Conservation (phyloP, 2,113 vertebrate genomes). For the Centropristis striata region DNA sequence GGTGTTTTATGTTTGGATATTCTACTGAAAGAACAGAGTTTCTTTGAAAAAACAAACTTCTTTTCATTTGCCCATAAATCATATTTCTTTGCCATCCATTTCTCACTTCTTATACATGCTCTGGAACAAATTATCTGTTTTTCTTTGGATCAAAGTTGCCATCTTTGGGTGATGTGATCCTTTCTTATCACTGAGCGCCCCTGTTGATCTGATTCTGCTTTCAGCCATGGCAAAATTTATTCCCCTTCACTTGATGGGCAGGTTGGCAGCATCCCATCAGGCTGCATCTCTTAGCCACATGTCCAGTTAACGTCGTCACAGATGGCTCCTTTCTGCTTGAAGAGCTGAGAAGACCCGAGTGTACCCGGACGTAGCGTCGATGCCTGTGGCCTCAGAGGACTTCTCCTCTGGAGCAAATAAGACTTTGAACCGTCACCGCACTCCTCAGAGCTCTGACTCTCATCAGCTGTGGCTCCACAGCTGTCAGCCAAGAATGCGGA, state of each 20-base stretch:
- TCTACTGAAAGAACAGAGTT: not conserved
- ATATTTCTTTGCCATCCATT: not conserved
- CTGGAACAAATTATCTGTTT: slow-evolving; percentile 2
- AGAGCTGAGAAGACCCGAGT: slow-evolving; percentile 32
- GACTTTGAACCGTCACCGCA: slow-evolving; percentile 53
- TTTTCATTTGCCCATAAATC: not conserved
- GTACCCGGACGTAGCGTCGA: slow-evolving; percentile 13
- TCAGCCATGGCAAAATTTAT: slow-evolving; percentile 3
- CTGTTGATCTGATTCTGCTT: slow-evolving; percentile 28
- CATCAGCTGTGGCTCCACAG: slow-evolving; percentile 61
- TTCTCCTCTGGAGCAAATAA: slow-evolving; percentile 59
- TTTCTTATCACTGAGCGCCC: not conserved
- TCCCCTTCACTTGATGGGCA: slow-evolving; percentile 30
- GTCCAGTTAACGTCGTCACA: slow-evolving; percentile 48
- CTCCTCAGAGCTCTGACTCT: slow-evolving; percentile 44
- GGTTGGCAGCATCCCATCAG: slow-evolving; percentile 28
- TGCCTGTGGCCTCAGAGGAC: slow-evolving; percentile 50
- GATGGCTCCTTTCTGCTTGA: slow-evolving; percentile 53
- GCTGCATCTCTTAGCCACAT: slow-evolving; percentile 35
- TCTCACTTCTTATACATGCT: not conserved
- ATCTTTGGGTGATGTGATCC: not conserved
- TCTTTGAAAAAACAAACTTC: not conserved
- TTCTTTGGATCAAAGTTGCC: slow-evolving; percentile 16
- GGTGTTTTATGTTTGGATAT: not conserved
- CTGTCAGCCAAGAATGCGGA: slow-evolving; percentile 71